These are phyloP conservation scores for Alosa sapidissima DNA, from an alignment of 2,797 vertebrate species.

Conservation along the genomic window DNA sequence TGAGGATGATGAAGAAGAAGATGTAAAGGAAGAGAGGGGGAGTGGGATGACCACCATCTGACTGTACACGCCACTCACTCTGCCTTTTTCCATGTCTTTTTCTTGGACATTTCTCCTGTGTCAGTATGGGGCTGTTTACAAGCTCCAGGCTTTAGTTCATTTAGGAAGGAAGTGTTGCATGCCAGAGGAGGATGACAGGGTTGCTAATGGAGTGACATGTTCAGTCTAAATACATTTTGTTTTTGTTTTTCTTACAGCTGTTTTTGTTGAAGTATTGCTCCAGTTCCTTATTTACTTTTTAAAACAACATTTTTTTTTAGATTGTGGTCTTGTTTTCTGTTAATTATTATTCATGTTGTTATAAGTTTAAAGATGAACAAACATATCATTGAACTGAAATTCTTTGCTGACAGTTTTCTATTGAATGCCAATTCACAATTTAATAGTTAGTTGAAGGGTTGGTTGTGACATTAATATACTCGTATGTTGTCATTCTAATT, in stretches of 20 bases:
- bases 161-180: slow-evolving; percentile 80
- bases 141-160: slow-evolving; percentile 69
- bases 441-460: not conserved
- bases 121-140: slow-evolving; percentile 74
- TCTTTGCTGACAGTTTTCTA: not conserved
- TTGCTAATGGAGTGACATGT: slow-evolving; percentile 70
- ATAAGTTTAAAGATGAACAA: not conserved
- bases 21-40: slow-evolving; percentile 52
- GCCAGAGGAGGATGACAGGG: slow-evolving; percentile 72
- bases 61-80: slow-evolving; percentile 63
- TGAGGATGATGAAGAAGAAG: slow-evolving; percentile 37
- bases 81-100: slow-evolving; percentile 36
- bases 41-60: slow-evolving; percentile 4
- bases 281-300: not conserved
- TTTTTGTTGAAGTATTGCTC: not conserved
- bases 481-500: not conserved
- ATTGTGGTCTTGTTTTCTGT: not conserved
- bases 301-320: not conserved
- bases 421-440: not conserved
- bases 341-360: slow-evolving; percentile 1
- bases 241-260: not conserved
- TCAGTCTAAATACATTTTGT: slow-evolving; percentile 37
- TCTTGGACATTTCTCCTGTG: slow-evolving; percentile 67
- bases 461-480: not conserved
- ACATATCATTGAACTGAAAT: not conserved